These are phyloP conservation scores for Schlechtendalia chinensis DNA, from an alignment of 1,140 invertebrate species.

Conservation along the genomic window DNA sequence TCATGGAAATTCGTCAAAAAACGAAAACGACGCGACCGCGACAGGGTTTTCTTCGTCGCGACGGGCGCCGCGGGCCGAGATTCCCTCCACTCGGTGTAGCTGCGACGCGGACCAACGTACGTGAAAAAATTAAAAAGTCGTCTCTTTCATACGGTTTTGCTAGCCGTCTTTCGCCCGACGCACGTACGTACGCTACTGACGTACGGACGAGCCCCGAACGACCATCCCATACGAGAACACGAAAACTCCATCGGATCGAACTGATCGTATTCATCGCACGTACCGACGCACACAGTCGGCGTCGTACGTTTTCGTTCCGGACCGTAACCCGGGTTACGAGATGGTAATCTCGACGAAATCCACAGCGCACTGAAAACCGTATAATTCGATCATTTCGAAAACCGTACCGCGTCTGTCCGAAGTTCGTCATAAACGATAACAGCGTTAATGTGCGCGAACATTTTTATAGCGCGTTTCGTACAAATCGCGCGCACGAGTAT, in stretches of 20 bases:
- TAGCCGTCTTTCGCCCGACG: too few species aligned
- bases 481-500: too few species aligned
- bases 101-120: too few species aligned
- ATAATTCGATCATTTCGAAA: constrained; percentile 17
- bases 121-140: constrained; percentile 9
- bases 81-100: background rate
- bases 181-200: too few species aligned
- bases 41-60: background rate
- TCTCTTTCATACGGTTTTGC: too few species aligned
- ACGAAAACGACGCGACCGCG: background rate
- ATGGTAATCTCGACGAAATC: constrained; percentile 12
- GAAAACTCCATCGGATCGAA: constrained; percentile 12
- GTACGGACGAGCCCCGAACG: background rate
- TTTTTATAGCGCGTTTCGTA: background rate
- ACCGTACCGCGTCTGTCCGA: background rate
- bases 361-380: background rate
- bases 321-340: background rate
- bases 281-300: background rate
- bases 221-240: background rate
- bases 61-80: background rate
- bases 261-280: constrained; percentile 21
- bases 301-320: background rate
- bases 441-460: too few species aligned
- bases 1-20: background rate
- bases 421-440: background rate